Evolutionary conservation across 2,113 vertebrate species (phyloP), one percentile per base, ranked within the genome.

Genomic region (Ictalurus furcatus): DNA sequence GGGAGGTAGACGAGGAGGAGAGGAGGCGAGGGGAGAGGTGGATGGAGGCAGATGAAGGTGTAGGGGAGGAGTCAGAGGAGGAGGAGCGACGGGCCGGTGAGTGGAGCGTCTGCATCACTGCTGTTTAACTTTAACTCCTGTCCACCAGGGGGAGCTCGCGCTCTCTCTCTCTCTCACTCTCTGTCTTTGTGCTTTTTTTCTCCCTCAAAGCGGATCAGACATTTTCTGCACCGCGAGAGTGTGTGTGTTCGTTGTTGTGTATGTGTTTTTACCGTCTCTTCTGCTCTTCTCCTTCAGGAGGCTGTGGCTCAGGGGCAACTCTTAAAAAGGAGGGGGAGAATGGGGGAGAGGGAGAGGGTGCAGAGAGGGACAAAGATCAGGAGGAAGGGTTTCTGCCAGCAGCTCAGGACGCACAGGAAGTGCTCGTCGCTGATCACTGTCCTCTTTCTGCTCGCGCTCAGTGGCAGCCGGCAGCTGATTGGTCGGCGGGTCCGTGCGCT

Each of bases 31-130:
- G 94, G 4, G 93, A 94, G 34, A 93, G 93, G 88, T 94, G 91
- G 85, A 94, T 93, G 0, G 94, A 96, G 74, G 94, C 94, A 0
- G 96, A 96, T 58, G 95, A 95, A 92, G 95, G 94, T 84, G 93
- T 94, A 0, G 95, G 95, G 89, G 95, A 95, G 0, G 90, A 89
- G 17, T 90, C 44, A 6, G 90, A 90, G 82, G 94, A 85, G 65
- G 90, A 92, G 78, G 89, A 89, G 76, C 89, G 59, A 71, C 87
- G 89, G 83, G 78, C 85, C 28, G 91, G 91, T 90, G 89, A 90
- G 89, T 89, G 89, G 89, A 92, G 89, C 89, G 86, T 89, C 91
- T 91, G 88, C 87, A 87, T 91, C 85, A 90, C 89, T 80, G 91
- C 91, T 83, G 91, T 91, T 87, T 91, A 91, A 83, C 85, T 91